Evolutionary conservation across 2,888 invertebrate species (phyloP).

Genomic region (Odontomyia ornata): DNA sequence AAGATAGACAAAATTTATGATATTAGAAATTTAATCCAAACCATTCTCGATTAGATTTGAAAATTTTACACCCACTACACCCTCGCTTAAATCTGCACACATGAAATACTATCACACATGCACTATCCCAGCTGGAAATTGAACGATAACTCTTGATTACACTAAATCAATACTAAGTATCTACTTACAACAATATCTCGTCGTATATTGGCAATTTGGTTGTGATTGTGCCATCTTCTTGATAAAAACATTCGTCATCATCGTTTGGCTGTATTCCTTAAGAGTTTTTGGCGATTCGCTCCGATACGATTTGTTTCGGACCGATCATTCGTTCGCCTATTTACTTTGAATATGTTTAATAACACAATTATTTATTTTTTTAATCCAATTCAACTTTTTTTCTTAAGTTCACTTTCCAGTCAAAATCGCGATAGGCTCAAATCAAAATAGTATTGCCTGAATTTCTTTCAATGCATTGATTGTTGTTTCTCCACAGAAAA

Average conservation of each 20-base stretch:
- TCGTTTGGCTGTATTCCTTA: constrained; percentile 39
- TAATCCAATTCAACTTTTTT: neutral
- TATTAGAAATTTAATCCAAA: too few species aligned
- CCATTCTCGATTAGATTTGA: too few species aligned
- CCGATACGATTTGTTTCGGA: constrained; percentile 18
- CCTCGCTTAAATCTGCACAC: neutral
- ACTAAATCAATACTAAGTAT: neutral
- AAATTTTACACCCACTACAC: too few species aligned
- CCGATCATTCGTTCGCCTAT: constrained; percentile 22
- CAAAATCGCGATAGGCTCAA: neutral
- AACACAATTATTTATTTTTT: neutral
- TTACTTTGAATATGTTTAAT: neutral
- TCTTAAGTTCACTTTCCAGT: neutral
- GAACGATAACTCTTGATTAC: neutral
- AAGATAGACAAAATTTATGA: too few species aligned
- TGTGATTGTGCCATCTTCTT: constrained; percentile 55
- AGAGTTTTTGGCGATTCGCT: neutral
- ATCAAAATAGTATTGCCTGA: neutral
- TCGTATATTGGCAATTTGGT: constrained; percentile 64
- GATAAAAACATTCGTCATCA: constrained; percentile 53
- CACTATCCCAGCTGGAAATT: constrained; percentile 15
- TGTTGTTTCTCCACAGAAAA: neutral
- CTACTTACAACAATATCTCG: constrained; percentile 65
- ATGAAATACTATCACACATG: neutral
- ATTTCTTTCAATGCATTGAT: neutral